Evolutionary conservation across 2,888 invertebrate species (phyloP).

Genomic region (Latheticus oryzae): DNA sequence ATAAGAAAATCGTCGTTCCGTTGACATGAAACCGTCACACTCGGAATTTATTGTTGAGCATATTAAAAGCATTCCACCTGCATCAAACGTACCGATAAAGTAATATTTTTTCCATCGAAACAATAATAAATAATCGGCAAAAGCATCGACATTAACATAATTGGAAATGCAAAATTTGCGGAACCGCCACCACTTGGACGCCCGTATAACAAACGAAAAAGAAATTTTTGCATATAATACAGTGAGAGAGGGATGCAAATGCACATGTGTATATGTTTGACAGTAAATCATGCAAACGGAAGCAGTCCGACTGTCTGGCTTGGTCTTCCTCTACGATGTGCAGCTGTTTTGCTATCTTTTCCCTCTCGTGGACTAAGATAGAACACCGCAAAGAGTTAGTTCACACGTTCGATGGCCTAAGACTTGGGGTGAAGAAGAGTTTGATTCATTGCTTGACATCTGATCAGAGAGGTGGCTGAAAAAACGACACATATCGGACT

Average conservation of each 20-base stretch:
- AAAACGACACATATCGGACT: slow-evolving; percentile 21
- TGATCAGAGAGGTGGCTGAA: slow-evolving; percentile 30
- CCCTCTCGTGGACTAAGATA: slow-evolving; percentile 17
- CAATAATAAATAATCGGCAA: slow-evolving; percentile 22
- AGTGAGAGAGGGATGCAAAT: slow-evolving; percentile 51
- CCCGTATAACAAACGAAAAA: slow-evolving; percentile 29
- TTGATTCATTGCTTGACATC: slow-evolving; percentile 40
- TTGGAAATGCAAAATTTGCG: slow-evolving; percentile 54
- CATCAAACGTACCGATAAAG: slow-evolving; percentile 38
- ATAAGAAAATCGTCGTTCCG: slow-evolving; percentile 24
- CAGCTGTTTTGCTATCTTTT: slow-evolving; percentile 36
- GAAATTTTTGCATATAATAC: slow-evolving; percentile 38
- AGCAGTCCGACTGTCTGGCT: slow-evolving; percentile 62
- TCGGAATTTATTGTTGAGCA: slow-evolving; percentile 37
- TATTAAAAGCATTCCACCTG: slow-evolving; percentile 43
- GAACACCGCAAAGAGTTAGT: slow-evolving; percentile 33
- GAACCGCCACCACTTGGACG: slow-evolving; percentile 41
- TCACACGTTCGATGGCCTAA: slow-evolving; percentile 33
- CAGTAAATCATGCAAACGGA: slow-evolving; percentile 64
- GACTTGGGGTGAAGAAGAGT: slow-evolving; percentile 29
- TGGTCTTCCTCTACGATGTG: slow-evolving; percentile 43
- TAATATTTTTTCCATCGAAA: slow-evolving; percentile 26
- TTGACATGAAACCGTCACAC: slow-evolving; percentile 39
- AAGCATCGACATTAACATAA: slow-evolving; percentile 45
- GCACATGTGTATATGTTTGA: slow-evolving; percentile 56